phyloP scores from a whole-genome alignment of 2,113 vertebrate genomes.

The Azemiops feae region DNA sequence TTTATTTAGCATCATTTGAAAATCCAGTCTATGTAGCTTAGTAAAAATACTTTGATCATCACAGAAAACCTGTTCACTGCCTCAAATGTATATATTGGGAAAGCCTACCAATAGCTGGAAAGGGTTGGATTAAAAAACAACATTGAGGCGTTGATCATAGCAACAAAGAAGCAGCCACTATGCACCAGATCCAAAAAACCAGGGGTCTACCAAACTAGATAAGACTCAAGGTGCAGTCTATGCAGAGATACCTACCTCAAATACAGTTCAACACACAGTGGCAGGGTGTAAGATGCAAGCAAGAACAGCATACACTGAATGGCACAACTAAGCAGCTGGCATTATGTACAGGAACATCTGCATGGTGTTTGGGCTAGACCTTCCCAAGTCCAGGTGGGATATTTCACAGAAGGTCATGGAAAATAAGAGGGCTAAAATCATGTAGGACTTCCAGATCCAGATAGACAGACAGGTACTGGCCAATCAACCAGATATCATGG shows the following conservation, averaged over 20 bases:
- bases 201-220: background rate
- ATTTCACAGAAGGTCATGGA: background rate
- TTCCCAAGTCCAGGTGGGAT: background rate
- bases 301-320: background rate
- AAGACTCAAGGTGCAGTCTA: background rate
- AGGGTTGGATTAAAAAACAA: background rate
- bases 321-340: background rate
- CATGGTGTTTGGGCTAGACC: background rate
- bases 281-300: background rate
- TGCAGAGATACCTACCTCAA: background rate
- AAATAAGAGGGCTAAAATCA: too few species aligned
- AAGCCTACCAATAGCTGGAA: background rate
- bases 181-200: background rate
- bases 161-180: background rate
- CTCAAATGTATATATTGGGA: background rate
- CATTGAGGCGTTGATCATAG: background rate
- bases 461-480: background rate
- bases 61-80: background rate
- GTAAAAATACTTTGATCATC: background rate
- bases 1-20: background rate
- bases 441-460: background rate
- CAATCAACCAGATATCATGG: background rate
- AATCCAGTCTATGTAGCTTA: background rate
- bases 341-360: background rate
- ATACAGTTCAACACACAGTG: background rate